A percentile compares a stretch with the other conserved stretches of the same genome.
phyloP scores from a whole-genome alignment of 23 tunicate genomes.

The Ciona savignyi region DNA sequence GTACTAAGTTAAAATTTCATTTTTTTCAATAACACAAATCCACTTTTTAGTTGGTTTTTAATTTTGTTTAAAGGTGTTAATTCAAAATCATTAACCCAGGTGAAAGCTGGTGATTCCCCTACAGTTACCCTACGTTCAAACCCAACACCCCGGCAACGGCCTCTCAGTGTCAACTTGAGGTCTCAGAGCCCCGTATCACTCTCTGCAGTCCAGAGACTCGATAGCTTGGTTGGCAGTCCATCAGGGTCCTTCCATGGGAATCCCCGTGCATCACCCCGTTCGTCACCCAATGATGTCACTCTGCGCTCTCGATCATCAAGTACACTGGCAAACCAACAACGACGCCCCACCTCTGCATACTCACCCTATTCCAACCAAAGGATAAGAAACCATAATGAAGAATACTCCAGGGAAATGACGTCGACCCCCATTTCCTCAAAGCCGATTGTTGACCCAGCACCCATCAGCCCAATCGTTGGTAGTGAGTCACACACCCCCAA shows the following conservation, averaged over 20 bases:
- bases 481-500: slow-evolving; percentile 13
- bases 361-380: neutral
- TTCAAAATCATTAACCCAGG: too few species aligned
- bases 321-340: slow-evolving; percentile 23
- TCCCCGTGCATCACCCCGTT: slow-evolving; percentile 5
- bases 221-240: slow-evolving; percentile 65
- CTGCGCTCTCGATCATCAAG: slow-evolving; percentile 18
- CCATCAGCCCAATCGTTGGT: slow-evolving; percentile 18
- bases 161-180: slow-evolving; percentile 1
- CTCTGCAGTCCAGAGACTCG: slow-evolving; percentile 31
- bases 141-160: neutral
- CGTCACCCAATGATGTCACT: neutral
- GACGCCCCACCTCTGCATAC: slow-evolving; percentile 16
- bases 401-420: slow-evolving; percentile 38
- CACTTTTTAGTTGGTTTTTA: too few species aligned
- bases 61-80: too few species aligned
- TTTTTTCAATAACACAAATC: too few species aligned
- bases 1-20: too few species aligned
- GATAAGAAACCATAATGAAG: neutral
- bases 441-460: slow-evolving; percentile 21
- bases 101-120: neutral
- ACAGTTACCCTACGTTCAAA: slow-evolving; percentile 2
- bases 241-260: neutral
- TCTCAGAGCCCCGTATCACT: neutral
- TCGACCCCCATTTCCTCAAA: slow-evolving; percentile 64